A percentile compares a stretch with the other conserved stretches of the same genome.
These are phyloP conservation scores for Pristionchus mayeri DNA, from an alignment of 2,888 invertebrate species.

Conservation along the genomic window DNA sequence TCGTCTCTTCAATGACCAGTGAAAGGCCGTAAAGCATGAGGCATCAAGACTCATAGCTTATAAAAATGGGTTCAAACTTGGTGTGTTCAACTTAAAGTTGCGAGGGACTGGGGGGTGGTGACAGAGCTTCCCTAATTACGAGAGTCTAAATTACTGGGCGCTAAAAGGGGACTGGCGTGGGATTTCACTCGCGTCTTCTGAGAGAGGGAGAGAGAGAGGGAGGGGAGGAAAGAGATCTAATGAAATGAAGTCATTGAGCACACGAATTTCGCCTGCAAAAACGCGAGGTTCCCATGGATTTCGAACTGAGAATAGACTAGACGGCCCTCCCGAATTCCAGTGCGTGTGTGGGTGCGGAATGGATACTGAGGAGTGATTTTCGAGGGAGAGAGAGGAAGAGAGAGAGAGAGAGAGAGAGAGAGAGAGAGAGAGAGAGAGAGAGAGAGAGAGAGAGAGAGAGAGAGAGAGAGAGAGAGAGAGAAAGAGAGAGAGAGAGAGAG, in stretches of 20 bases:
- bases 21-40: neutral
- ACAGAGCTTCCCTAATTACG: slow-evolving; percentile 3
- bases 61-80: too few species aligned
- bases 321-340: too few species aligned
- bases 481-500: too few species aligned
- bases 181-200: neutral
- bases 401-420: too few species aligned
- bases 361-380: too few species aligned
- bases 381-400: too few species aligned
- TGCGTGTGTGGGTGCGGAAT: too few species aligned
- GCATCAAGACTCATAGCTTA: too few species aligned
- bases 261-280: neutral
- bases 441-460: too few species aligned
- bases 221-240: neutral
- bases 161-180: neutral
- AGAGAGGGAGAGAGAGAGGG: neutral
- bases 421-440: too few species aligned
- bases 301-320: neutral
- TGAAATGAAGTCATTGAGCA: slow-evolving; percentile 10
- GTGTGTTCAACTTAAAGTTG: neutral
- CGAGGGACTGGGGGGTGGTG: neutral
- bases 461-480: too few species aligned
- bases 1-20: neutral
- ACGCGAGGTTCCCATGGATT: neutral
- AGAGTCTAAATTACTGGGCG: neutral